Evolutionary conservation across 37 sponge, comb jelly and placozoan species (phyloP).

Genomic region (Beroe ovata): DNA sequence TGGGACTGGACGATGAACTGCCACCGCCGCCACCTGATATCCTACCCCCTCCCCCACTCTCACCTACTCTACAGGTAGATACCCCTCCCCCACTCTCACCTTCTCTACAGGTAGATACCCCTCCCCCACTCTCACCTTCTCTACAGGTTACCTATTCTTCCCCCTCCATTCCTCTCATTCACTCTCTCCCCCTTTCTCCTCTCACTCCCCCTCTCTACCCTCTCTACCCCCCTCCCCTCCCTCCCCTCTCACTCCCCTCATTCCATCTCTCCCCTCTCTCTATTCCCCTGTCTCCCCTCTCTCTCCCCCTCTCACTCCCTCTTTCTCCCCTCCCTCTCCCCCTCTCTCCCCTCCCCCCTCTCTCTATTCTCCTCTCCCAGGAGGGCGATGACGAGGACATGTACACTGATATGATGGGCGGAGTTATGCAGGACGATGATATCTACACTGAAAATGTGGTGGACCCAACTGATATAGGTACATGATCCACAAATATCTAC

Average conservation of each 20-base stretch:
- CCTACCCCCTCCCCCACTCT: conserved; percentile 18
- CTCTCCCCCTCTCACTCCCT: not conserved
- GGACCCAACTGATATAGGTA: conserved; percentile 26
- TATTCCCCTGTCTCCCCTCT: not conserved
- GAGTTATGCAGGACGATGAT: not conserved
- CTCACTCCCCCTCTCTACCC: not conserved
- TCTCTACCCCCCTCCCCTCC: not conserved
- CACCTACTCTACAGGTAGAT: too few relatives aligned
- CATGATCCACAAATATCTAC: too few relatives aligned
- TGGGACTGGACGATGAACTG: not conserved
- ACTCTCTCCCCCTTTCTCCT: not conserved
- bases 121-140: not conserved
- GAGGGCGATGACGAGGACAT: conserved; percentile 3
- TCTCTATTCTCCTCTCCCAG: not conserved
- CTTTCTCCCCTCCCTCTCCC: not conserved
- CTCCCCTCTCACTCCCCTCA: not conserved
- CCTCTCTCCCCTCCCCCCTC: not conserved
- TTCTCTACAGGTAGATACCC: not conserved
- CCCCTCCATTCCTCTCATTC: not conserved
- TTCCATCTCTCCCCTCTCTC: not conserved
- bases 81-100: not conserved
- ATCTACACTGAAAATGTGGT: conserved; percentile 18
- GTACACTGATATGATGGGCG: not conserved
- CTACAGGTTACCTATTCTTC: not conserved
- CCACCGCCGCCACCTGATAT: conserved; percentile 1